A percentile compares a stretch with the other conserved stretches of the same genome.
Conservation (phyloP, 2,797 vertebrate species). For the Cossypha polioptera region DNA sequence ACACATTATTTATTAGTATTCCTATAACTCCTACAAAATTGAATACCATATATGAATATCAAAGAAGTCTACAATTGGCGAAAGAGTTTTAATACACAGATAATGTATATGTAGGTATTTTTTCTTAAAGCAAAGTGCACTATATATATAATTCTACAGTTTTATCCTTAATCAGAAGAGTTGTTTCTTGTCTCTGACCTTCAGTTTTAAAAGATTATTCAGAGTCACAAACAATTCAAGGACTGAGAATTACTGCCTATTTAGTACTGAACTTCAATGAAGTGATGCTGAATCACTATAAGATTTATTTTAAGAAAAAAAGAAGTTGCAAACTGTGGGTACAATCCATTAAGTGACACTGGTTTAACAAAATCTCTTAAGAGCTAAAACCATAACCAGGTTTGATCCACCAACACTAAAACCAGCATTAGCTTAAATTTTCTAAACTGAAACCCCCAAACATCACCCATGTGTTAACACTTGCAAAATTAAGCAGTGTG, state of each 20-base stretch:
- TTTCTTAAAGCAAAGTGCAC: background rate
- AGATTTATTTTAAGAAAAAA: background rate
- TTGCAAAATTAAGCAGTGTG: background rate
- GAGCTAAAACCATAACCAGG: background rate
- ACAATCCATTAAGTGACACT: background rate
- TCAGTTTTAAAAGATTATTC: background rate
- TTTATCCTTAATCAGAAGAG: background rate
- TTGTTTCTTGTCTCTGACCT: background rate
- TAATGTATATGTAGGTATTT: background rate
- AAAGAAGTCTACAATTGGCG: background rate
- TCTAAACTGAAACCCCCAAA: background rate
- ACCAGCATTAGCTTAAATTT: background rate
- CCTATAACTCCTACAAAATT: background rate
- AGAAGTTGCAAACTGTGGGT: background rate
- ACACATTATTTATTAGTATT: background rate
- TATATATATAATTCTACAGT: background rate
- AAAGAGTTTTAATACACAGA: background rate
- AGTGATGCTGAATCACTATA: background rate
- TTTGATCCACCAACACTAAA: background rate
- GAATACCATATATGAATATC: background rate
- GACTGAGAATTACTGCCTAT: background rate
- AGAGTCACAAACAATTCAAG: background rate
- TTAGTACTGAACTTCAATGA: background rate
- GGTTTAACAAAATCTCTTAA: background rate
- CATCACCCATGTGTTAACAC: background rate